phyloP scores from a whole-genome alignment of 2,797 vertebrate species.

The Brachymystax lenok region DNA sequence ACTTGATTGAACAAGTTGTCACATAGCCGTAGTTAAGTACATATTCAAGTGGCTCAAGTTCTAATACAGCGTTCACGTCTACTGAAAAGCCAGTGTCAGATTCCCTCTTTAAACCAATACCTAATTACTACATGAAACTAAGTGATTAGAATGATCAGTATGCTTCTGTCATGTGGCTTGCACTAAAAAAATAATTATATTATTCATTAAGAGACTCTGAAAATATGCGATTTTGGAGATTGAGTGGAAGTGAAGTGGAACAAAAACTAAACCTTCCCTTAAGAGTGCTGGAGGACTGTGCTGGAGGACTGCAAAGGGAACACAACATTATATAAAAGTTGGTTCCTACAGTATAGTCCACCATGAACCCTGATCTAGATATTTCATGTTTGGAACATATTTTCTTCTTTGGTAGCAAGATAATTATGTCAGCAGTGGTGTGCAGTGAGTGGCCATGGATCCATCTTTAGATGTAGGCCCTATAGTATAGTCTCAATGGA shows the following conservation, averaged over 20 bases:
- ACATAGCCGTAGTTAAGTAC: too few species aligned
- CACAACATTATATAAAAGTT: background rate
- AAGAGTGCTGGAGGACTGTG: background rate
- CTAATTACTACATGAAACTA: slow-evolving; percentile 36
- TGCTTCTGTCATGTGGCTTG: background rate
- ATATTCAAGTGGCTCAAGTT: too few species aligned
- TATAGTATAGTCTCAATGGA: too few species aligned
- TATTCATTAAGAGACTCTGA: background rate
- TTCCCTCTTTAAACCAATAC: slow-evolving; percentile 18
- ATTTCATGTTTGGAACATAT: background rate
- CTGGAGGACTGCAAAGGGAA: background rate
- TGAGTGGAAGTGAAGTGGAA: background rate
- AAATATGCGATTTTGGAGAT: background rate
- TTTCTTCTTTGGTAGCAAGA: background rate
- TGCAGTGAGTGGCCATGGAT: background rate
- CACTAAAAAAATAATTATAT: background rate
- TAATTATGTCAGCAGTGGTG: background rate
- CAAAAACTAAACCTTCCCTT: background rate
- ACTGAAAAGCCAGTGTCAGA: slow-evolving; percentile 27
- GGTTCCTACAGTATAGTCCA: slow-evolving; percentile 3
- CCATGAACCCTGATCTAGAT: slow-evolving; percentile 1
- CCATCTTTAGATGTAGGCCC: background rate
- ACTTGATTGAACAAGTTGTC: background rate
- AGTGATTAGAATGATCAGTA: slow-evolving; percentile 28
- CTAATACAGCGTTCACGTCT: background rate